Evolutionary conservation across 2,113 vertebrate genomes (phyloP).

Genomic region (Daubentonia madagascariensis): DNA sequence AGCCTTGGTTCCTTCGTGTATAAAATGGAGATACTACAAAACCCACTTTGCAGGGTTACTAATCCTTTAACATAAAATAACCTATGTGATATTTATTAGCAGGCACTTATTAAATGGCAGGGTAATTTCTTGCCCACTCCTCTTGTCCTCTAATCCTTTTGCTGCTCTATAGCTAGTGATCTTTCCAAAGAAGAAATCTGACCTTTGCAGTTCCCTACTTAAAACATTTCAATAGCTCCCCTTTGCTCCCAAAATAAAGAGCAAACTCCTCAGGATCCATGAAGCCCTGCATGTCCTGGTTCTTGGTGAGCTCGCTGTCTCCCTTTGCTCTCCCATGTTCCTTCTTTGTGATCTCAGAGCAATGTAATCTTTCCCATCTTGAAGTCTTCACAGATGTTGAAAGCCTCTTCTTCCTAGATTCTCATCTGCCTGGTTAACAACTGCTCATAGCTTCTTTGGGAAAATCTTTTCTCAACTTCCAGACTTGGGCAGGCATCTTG

Average conservation of each 20-base stretch:
- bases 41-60: neutral
- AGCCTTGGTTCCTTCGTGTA: neutral
- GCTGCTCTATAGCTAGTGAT: neutral
- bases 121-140: neutral
- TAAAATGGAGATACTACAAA: neutral
- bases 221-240: neutral
- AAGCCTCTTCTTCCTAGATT: neutral
- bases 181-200: neutral
- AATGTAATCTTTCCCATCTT: neutral
- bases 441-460: neutral
- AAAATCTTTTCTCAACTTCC: conserved; percentile 9
- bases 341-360: neutral
- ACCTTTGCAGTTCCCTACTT: neutral
- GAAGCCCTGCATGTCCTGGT: neutral
- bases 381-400: neutral
- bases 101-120: neutral
- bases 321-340: neutral
- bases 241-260: neutral
- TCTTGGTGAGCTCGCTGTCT: neutral
- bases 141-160: neutral
- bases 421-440: neutral
- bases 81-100: neutral
- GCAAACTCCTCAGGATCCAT: neutral
- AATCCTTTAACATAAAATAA: neutral
- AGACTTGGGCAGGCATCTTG: neutral